Evolutionary conservation across 2,888 invertebrate species (phyloP).

Genomic region (Mechanitis messenoides): DNA sequence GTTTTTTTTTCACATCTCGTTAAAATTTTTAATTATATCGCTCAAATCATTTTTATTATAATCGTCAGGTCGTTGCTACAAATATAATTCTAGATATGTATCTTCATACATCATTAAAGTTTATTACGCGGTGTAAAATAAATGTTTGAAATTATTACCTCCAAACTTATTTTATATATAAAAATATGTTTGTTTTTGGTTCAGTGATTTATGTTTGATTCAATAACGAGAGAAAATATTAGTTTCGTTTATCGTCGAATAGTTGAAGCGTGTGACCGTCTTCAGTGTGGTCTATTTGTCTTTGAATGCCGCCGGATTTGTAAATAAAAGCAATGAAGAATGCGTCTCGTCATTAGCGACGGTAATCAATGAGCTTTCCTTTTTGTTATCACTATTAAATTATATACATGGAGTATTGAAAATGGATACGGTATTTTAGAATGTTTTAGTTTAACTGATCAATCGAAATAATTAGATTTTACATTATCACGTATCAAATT

Average conservation of each 20-base stretch:
- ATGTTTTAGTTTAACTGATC: no score
- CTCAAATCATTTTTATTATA: slow-evolving; percentile 23
- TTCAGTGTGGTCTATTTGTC: slow-evolving; percentile 38
- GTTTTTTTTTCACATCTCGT: slow-evolving; percentile 35
- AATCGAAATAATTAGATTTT: background rate
- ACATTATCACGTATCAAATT: background rate
- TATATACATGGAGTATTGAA: background rate
- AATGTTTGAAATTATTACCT: slow-evolving; percentile 31
- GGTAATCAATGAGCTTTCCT: slow-evolving; percentile 32
- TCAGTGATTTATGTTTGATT: background rate
- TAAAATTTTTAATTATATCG: slow-evolving; percentile 29
- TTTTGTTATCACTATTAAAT: slow-evolving; percentile 28
- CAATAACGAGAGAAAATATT: slow-evolving; percentile 23
- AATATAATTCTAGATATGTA: slow-evolving; percentile 33
- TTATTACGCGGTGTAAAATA: slow-evolving; percentile 33
- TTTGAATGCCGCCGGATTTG: slow-evolving; percentile 45
- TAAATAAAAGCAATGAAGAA: slow-evolving; percentile 51
- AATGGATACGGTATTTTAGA: no score
- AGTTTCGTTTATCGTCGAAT: slow-evolving; percentile 26
- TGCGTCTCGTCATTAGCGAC: slow-evolving; percentile 36
- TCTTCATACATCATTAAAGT: slow-evolving; percentile 34
- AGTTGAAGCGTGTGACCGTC: slow-evolving; percentile 34
- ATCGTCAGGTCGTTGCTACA: slow-evolving; percentile 28
- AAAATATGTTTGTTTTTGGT: background rate
- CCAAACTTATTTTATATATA: slow-evolving; percentile 17